phyloP scores from a whole-genome alignment of 1,140 invertebrate species.

The Drosophila cardini region DNA sequence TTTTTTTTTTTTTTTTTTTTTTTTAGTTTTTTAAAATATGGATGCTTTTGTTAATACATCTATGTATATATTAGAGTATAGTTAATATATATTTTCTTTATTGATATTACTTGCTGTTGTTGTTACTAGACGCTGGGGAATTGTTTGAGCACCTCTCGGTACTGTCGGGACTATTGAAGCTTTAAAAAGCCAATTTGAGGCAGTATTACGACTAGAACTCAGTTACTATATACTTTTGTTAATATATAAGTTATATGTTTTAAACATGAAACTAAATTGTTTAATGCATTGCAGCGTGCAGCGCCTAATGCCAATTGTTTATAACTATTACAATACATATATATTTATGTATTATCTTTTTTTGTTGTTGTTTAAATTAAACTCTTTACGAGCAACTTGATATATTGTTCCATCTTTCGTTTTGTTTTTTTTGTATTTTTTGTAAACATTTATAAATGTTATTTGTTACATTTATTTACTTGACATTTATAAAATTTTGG shows the following conservation, averaged over 20 bases:
- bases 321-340: too few relatives aligned
- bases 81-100: slow-evolving; percentile 58
- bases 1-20: slow-evolving; percentile 45
- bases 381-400: slow-evolving; percentile 24
- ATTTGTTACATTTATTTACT: slow-evolving; percentile 72
- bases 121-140: slow-evolving; percentile 59
- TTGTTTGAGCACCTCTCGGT: slow-evolving; percentile 32
- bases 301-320: slow-evolving; percentile 61
- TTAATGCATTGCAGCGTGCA: slow-evolving; percentile 34
- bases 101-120: slow-evolving; percentile 58
- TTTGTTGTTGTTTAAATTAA: not conserved
- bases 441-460: slow-evolving; percentile 73
- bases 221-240: not conserved
- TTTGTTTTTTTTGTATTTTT: slow-evolving; percentile 20
- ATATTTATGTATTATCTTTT: too few relatives aligned
- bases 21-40: slow-evolving; percentile 37
- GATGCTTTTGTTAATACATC: slow-evolving; percentile 35
- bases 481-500: slow-evolving; percentile 83
- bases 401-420: slow-evolving; percentile 36
- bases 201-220: slow-evolving; percentile 8
- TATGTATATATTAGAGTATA: slow-evolving; percentile 51
- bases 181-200: slow-evolving; percentile 45
- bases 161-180: slow-evolving; percentile 34
- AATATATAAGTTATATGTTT: slow-evolving; percentile 6
- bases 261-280: slow-evolving; percentile 34